Evolutionary conservation across 53 echinoderm and acorn worm species (phyloP).

Genomic region (Apostichopus leukothele): DNA sequence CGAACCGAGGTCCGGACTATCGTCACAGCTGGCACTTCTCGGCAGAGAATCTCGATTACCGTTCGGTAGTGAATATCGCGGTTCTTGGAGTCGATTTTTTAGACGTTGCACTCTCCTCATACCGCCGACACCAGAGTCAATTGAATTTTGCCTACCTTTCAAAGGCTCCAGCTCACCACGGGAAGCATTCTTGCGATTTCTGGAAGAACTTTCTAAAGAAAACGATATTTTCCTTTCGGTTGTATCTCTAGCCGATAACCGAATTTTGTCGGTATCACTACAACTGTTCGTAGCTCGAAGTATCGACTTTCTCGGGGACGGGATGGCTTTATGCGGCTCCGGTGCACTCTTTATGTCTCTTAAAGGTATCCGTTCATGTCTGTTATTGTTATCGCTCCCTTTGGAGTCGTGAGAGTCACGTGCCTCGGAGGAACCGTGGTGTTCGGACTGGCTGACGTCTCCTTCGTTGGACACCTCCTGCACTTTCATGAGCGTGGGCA

Average conservation of each 20-base stretch:
- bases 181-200: slow-evolving; percentile 52
- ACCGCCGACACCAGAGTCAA: slow-evolving; percentile 30
- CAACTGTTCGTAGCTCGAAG: slow-evolving; percentile 56
- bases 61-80: slow-evolving; percentile 39
- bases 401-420: slow-evolving; percentile 38
- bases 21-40: background rate
- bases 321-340: slow-evolving; percentile 3
- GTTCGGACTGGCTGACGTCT: slow-evolving; percentile 27
- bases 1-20: slow-evolving; percentile 1
- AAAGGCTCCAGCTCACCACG: slow-evolving; percentile 58
- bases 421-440: slow-evolving; percentile 1
- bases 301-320: slow-evolving; percentile 52
- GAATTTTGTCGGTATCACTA: slow-evolving; percentile 24
- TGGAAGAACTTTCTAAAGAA: slow-evolving; percentile 58
- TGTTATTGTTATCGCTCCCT: slow-evolving; percentile 23
- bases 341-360: slow-evolving; percentile 37
- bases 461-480: slow-evolving; percentile 45
- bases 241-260: background rate
- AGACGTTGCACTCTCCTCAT: slow-evolving; percentile 26
- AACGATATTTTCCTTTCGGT: slow-evolving; percentile 73
- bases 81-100: slow-evolving; percentile 33
- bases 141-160: slow-evolving; percentile 42
- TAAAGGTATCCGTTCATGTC: slow-evolving; percentile 43
- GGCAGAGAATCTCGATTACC: slow-evolving; percentile 13
- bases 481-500: slow-evolving; percentile 44